Conservation (phyloP, 2,113 vertebrate species). For the Phocoena phocoena region DNA sequence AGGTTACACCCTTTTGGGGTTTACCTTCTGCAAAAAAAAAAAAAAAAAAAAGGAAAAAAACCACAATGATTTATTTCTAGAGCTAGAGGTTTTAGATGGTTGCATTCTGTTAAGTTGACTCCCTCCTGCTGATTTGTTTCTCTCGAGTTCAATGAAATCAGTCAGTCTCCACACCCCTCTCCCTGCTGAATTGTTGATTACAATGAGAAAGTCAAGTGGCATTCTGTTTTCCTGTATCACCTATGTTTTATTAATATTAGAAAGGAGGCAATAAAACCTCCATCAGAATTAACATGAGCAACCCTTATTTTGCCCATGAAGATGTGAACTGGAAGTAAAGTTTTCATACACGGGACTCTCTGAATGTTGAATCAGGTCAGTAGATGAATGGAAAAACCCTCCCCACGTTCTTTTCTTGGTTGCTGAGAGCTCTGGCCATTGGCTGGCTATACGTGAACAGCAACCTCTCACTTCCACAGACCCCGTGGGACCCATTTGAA, state of each 20-base stretch:
- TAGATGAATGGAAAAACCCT: background rate
- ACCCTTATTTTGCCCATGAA: background rate
- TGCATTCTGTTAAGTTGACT: background rate
- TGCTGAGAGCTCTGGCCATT: background rate
- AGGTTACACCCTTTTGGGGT: constrained; percentile 93
- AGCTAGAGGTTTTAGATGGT: constrained; percentile 26
- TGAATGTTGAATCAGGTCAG: background rate
- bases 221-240: constrained; percentile 7
- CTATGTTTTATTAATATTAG: constrained; percentile 47
- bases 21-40: constrained; percentile 90
- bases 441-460: background rate
- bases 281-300: background rate
- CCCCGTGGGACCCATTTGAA: background rate
- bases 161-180: background rate
- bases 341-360: background rate
- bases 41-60: constrained; percentile 50
- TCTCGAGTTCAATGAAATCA: background rate
- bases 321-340: background rate
- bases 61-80: background rate
- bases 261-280: constrained; percentile 23
- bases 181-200: constrained; percentile 19
- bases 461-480: background rate
- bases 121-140: background rate
- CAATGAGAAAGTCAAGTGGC: constrained; percentile 27
- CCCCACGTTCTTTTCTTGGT: background rate